Percentiles rank a stretch among this genome's conserved stretches.
These are phyloP conservation scores for Limnodromus scolopaceus DNA, from an alignment of 2,797 vertebrate genomes.

Conservation along the genomic window DNA sequence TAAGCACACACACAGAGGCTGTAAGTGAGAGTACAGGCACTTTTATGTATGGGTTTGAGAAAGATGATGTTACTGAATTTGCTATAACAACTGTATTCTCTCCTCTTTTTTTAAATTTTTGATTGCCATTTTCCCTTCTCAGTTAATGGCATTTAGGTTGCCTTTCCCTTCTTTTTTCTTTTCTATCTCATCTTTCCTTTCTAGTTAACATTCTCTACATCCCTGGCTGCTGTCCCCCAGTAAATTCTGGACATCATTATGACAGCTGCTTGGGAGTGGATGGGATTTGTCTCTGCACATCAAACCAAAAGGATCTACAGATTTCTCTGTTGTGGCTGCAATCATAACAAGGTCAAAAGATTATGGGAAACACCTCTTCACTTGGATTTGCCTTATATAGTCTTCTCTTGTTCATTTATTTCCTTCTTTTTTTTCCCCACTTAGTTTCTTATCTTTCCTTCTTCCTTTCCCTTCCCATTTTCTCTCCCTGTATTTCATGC, in stretches of 20 bases:
- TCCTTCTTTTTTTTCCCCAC: neutral
- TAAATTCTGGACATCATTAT: neutral
- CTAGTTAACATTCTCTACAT: neutral
- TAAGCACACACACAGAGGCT: neutral
- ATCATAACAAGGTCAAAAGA: neutral
- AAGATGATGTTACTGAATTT: neutral
- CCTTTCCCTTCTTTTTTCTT: neutral
- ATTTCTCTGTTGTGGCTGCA: neutral
- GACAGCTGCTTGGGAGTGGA: neutral
- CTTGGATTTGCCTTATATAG: neutral
- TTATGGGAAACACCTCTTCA: neutral
- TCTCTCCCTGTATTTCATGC: neutral
- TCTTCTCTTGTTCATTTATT: neutral
- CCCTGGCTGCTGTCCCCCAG: neutral
- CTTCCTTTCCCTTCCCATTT: neutral
- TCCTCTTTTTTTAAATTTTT: neutral
- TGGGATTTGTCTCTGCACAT: neutral
- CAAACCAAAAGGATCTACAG: neutral
- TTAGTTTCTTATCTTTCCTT: neutral
- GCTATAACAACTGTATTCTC: neutral
- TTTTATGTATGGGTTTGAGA: neutral
- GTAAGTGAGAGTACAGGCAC: rapidly evolving
- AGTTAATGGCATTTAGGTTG: neutral
- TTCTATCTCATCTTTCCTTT: neutral
- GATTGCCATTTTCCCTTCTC: neutral